Percentiles rank a stretch among this genome's conserved stretches.
phyloP scores from a whole-genome alignment of 2,113 vertebrate species.

The Limnothrissa miodon region DNA sequence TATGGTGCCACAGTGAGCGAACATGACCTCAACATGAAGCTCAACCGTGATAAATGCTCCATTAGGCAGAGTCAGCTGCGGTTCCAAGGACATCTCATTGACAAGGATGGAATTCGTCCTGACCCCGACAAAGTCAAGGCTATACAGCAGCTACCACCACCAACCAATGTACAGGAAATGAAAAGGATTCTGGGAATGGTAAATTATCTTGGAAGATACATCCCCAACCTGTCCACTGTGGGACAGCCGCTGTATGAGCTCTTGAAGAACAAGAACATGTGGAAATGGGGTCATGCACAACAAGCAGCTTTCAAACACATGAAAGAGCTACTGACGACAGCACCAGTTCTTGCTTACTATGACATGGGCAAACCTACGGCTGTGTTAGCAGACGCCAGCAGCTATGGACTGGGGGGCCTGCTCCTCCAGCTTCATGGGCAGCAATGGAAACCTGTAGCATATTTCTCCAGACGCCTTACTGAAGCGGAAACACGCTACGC shows the following conservation, averaged over 20 bases:
- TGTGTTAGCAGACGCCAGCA: neutral
- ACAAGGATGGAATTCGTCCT: slow-evolving; percentile 1
- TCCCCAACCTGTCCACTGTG: slow-evolving; percentile 28
- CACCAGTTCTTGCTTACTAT: neutral
- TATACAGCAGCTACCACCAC: slow-evolving; percentile 22
- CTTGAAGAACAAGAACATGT: slow-evolving; percentile 24
- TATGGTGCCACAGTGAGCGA: too few relatives aligned
- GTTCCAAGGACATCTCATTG: slow-evolving; percentile 33
- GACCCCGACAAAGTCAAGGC: slow-evolving; percentile 40
- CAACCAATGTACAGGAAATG: slow-evolving; percentile 16
- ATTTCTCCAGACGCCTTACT: neutral
- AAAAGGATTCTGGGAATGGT: slow-evolving; percentile 33
- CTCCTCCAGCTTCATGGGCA: neutral
- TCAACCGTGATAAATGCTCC: slow-evolving; percentile 24
- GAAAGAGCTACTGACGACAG: neutral
- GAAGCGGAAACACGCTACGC: neutral
- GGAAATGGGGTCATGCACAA: neutral
- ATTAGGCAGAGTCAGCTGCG: neutral
- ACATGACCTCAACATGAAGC: neutral
- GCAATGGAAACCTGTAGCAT: neutral
- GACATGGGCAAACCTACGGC: neutral
- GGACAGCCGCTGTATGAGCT: slow-evolving; percentile 23
- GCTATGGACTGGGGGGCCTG: neutral
- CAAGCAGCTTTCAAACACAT: neutral
- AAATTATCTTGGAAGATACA: slow-evolving; percentile 30